Conservation (phyloP, 2,113 vertebrate genomes). For the Epinephelus fuscoguttatus region DNA sequence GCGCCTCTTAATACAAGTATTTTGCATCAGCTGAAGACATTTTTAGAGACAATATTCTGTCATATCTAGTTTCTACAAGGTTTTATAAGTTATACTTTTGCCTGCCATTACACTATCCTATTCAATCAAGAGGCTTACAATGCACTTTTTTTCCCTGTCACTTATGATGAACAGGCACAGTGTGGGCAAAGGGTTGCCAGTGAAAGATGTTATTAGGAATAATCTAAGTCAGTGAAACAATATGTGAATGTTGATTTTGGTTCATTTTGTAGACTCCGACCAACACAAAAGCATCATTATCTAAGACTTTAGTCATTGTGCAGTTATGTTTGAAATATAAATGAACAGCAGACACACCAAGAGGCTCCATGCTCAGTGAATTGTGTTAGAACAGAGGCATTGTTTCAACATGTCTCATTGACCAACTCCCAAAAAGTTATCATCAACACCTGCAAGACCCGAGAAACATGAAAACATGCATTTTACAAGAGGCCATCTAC, state of each 20-base stretch:
- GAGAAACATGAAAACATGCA: constrained; percentile 29
- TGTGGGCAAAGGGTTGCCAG: not conserved
- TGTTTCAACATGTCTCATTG: constrained; percentile 35
- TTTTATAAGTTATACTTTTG: not conserved
- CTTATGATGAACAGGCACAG: not conserved
- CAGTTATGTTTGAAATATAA: constrained; percentile 86
- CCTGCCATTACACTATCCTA: not conserved
- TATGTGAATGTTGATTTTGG: constrained; percentile 83
- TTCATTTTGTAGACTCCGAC: constrained; percentile 83
- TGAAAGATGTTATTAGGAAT: constrained; percentile 8
- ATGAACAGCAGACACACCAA: constrained; percentile 73
- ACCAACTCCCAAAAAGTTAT: constrained; percentile 15
- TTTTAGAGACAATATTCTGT: constrained; percentile 1
- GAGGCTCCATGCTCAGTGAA: constrained; percentile 9
- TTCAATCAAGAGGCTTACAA: not conserved
- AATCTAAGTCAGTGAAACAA: constrained; percentile 16
- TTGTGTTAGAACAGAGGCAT: constrained; percentile 10
- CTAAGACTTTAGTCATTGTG: constrained; percentile 82
- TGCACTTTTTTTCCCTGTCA: not conserved
- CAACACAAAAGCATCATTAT: constrained; percentile 78
- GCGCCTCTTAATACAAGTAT: not conserved
- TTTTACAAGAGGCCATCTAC: constrained; percentile 45
- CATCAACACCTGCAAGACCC: constrained; percentile 13
- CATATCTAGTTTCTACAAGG: not conserved
- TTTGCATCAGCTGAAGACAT: constrained; percentile 11